These are phyloP conservation scores for Gymnothorax reevesii DNA, from an alignment of 2,797 vertebrate genomes.

Conservation along the genomic window DNA sequence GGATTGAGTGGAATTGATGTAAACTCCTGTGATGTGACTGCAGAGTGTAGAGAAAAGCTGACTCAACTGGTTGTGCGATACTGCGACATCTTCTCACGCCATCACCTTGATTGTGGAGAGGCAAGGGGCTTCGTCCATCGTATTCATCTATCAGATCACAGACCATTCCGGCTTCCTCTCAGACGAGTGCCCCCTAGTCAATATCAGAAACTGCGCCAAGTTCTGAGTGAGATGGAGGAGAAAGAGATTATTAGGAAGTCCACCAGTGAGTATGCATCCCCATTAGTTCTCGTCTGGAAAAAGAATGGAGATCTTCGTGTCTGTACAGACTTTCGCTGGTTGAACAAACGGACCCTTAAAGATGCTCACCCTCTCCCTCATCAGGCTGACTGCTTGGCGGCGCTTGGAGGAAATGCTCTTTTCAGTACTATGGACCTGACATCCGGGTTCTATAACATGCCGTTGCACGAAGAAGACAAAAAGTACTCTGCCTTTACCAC, in stretches of 20 bases:
- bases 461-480: conserved; percentile 35
- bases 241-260: conserved; percentile 35
- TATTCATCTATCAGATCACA: conserved; percentile 7
- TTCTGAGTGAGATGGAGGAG: conserved; percentile 36
- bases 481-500: conserved; percentile 34
- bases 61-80: neutral
- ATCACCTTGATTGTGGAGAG: conserved; percentile 28
- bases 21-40: conserved; percentile 3
- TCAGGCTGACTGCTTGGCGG: conserved; percentile 15
- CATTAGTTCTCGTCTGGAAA: conserved; percentile 30
- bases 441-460: conserved; percentile 36
- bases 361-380: conserved; percentile 34
- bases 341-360: conserved; percentile 32
- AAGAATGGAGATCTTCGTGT: conserved; percentile 17
- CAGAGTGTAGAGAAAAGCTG: conserved; percentile 2
- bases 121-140: neutral
- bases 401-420: conserved; percentile 34
- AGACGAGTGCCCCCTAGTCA: neutral
- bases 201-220: conserved; percentile 19
- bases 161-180: neutral
- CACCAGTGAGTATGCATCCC: conserved; percentile 35
- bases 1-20: conserved; percentile 22
- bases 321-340: conserved; percentile 38
- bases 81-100: conserved; percentile 24
- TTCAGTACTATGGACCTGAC: conserved; percentile 45